Evolutionary conservation across 2,113 vertebrate species (phyloP).

Genomic region (Mustela nigripes): DNA sequence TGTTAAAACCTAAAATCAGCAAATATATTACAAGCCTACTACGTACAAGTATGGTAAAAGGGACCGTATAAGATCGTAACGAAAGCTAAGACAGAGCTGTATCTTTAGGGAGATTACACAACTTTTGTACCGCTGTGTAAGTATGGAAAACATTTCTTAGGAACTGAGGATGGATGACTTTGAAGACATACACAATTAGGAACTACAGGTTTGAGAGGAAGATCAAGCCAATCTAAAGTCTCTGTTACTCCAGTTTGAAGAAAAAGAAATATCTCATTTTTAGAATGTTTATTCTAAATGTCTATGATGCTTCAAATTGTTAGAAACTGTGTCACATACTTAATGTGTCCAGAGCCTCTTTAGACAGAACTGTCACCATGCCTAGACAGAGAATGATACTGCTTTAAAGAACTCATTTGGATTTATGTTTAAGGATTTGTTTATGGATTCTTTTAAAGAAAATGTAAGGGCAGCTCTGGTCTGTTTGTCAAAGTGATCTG

Average conservation of each 20-base stretch:
- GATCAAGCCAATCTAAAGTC: neutral
- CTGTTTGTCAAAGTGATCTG: neutral
- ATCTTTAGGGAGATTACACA: neutral
- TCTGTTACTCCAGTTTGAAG: neutral
- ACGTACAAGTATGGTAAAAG: neutral
- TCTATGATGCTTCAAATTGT: neutral
- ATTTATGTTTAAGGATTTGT: neutral
- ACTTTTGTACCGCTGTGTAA: neutral
- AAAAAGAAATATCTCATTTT: neutral
- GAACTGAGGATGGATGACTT: neutral
- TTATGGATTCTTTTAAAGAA: neutral
- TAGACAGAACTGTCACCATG: neutral
- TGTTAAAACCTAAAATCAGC: neutral
- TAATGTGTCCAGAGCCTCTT: neutral
- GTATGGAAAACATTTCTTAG: neutral
- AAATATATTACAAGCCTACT: conserved; percentile 6
- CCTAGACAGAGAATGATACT: neutral
- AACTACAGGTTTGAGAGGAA: neutral
- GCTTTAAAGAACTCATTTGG: neutral
- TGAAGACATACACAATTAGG: neutral
- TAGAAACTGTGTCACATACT: neutral
- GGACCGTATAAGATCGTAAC: neutral
- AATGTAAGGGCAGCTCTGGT: neutral
- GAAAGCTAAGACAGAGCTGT: neutral
- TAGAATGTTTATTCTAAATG: neutral